Evolutionary conservation across 2,888 invertebrate genomes (phyloP), one percentile per base, ranked within the genome.

Genomic region (Lutraria lutraria): DNA sequence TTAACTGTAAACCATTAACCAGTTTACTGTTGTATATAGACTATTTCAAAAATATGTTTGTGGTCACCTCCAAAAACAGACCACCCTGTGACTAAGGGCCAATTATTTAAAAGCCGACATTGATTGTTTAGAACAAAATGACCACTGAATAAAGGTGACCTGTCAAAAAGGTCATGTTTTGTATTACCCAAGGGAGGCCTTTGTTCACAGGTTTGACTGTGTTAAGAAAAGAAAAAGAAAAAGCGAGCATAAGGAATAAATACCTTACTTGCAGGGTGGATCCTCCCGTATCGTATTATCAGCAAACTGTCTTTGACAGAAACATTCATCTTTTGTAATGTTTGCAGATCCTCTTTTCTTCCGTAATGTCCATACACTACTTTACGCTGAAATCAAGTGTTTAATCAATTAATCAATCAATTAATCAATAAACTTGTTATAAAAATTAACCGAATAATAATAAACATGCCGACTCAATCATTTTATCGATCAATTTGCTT

Each of bases 201-300:
- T n/a, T n/a, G n/a, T n/a, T n/a, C n/a, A n/a, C n/a, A n/a, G n/a
- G n/a, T n/a, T n/a, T n/a, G n/a, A n/a, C n/a, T n/a, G n/a, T n/a
- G n/a, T n/a, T n/a, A 2, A 43, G 43, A 43, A 43, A 68, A 8
- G 25, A 68, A 68, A 68, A 68, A 68, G 63, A n/a, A 83, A 83
- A 63, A 83, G 83, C 83, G 83, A 83, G 83, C 83, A 68, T 72
- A 52, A 83, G 68, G 83, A 83, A 83, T 83, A 83, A 83, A 83
- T 90, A 96, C 96, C 95, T 96, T 97, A 89, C 97, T 97, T 63
- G 96, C 97, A 15, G 97, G 95, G 93, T 96, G 97, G 16, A 96
- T 96, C 68, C 95, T 95, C 76, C 97, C 97, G 91, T 97, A 97
- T 90, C 97, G 96, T 88, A 97, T 96, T 72, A 97, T 94, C 6